Evolutionary conservation across 1,140 invertebrate species (phyloP).

Genomic region (Macrosteles quadrilineatus): DNA sequence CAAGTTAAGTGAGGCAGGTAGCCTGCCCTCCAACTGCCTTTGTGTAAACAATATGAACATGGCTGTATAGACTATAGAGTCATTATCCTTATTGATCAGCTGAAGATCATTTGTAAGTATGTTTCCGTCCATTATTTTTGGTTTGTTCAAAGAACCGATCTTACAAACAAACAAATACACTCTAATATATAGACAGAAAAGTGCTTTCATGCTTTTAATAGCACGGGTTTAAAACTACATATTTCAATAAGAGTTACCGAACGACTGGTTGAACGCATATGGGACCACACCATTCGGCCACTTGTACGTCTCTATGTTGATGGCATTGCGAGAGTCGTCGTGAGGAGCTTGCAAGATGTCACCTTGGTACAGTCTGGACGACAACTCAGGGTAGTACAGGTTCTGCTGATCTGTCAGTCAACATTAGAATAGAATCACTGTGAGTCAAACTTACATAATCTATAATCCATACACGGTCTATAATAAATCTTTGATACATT

Average conservation of each 20-base stretch:
- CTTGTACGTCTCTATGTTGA: slow-evolving; percentile 35
- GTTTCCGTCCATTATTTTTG: too few relatives aligned
- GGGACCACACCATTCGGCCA: slow-evolving; percentile 40
- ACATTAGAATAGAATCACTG: neutral
- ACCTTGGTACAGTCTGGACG: slow-evolving; percentile 40
- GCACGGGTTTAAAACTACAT: neutral
- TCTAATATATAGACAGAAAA: slow-evolving; percentile 31
- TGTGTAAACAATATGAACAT: too few relatives aligned
- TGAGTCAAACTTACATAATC: neutral
- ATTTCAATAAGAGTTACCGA: neutral
- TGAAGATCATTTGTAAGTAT: too few relatives aligned
- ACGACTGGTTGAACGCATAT: slow-evolving; percentile 34
- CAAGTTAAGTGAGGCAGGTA: too few relatives aligned
- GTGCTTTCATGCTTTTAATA: neutral
- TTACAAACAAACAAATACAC: too few relatives aligned
- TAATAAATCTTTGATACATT: neutral
- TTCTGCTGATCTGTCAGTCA: neutral
- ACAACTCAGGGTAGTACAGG: slow-evolving; percentile 38
- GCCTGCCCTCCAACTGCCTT: too few relatives aligned
- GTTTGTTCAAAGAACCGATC: too few relatives aligned
- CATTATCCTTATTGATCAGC: too few relatives aligned
- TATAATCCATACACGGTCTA: neutral
- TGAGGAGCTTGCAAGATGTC: slow-evolving; percentile 39
- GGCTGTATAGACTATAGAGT: too few relatives aligned
- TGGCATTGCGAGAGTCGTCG: slow-evolving; percentile 37